Conservation (phyloP, 1,140 invertebrate genomes). For the Manduca sexta region DNA sequence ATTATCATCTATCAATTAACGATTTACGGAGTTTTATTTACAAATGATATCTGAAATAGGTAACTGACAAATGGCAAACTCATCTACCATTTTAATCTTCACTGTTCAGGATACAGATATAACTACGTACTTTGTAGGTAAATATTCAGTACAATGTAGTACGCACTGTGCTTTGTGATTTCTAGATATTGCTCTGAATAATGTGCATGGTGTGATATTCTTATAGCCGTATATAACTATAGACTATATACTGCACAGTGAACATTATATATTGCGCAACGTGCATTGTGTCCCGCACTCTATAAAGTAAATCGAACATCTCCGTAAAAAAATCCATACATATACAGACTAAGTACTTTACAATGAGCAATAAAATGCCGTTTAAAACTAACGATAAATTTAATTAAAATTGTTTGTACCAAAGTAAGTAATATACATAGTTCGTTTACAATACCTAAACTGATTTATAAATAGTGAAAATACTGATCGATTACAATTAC, state of each 20-base stretch:
- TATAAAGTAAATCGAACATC: too few species aligned
- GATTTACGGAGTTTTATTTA: constrained; percentile 1
- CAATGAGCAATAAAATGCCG: not conserved
- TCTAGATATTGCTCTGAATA: too few species aligned
- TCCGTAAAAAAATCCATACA: not conserved
- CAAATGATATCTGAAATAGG: not conserved
- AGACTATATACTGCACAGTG: too few species aligned
- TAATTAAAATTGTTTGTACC: constrained; percentile 5
- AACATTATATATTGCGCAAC: too few species aligned
- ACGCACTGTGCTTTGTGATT: too few species aligned
- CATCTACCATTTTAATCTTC: too few species aligned
- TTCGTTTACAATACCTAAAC: not conserved
- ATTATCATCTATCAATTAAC: not conserved
- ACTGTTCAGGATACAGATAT: too few species aligned
- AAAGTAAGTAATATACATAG: constrained; percentile 3
- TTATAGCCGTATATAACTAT: too few species aligned
- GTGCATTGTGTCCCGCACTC: too few species aligned
- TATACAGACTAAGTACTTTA: constrained; percentile 2
- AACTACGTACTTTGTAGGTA: too few species aligned
- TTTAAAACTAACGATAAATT: not conserved
- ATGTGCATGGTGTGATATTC: too few species aligned
- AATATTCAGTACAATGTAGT: too few species aligned
- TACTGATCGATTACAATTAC: constrained; percentile 6
- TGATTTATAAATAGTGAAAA: constrained; percentile 9
- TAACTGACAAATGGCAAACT: not conserved